Base-by-base conservation (phyloP, 92 coral and sea anemone species). In the Umimayanthus kanabou region DNA sequence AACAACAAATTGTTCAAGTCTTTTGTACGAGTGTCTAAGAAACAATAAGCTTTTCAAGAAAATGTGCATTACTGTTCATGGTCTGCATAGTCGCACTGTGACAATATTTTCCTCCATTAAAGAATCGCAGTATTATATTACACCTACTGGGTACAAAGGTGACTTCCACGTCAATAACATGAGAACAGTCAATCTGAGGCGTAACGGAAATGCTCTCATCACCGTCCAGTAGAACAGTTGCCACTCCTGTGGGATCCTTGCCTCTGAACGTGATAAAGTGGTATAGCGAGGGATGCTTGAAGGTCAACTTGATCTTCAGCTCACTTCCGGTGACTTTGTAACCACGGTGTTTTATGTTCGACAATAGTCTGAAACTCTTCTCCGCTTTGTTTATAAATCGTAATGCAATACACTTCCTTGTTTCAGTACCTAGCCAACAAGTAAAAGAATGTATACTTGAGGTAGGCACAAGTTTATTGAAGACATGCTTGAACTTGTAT, bases 171-270 rank as follows among this genome's bases (percentile, higher is more conserved):
- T 93, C 93, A 43, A 94, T 92, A 69, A 87, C 95, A 8, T 77
- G 43, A n/a, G 93, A 91, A 87, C 99, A 97, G 79, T 92, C 94
- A 4, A 80, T 76, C 47, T 92, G 93, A 9, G 99, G 99, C 86
- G 96, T 91, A 30, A 97, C 96, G 0, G 97, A 93, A 71, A 97
- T 97, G 4, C 97, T 95, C 70, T 91, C 94, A 61, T 95, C 99
- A 22, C 98, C 98, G 85, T 97, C 99, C 65, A 97, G 85, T 39
- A 90, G 87, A 40, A 96, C 89, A 71, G 85, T 80, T 26, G 85
- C 81, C 64, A 81, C 84, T 9, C 90, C 89, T 16, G 79, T 84
- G 4, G 89, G 94, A 70, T 97, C 99, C 11, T 84, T 67, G 26
- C 90, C 99, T 40, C 75, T 91, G 67, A 97, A 95, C 13, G 94